phyloP scores from a whole-genome alignment of 2,888 invertebrate species.

The Bimastos eiseni region DNA sequence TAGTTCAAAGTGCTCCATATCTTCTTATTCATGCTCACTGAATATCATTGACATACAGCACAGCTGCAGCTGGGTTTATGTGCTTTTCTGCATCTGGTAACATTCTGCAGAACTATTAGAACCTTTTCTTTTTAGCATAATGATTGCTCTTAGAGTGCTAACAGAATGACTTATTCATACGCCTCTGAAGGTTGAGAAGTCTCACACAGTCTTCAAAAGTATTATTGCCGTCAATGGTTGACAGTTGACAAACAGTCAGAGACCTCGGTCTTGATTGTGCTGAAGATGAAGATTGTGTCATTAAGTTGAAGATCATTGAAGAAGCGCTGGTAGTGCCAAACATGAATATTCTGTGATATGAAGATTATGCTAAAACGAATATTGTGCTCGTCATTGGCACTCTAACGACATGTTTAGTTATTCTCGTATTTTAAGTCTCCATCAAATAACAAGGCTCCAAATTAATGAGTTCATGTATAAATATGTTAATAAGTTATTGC shows the following conservation, averaged over 20 bases:
- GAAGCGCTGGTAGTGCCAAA: too few species aligned
- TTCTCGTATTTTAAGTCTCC: too few species aligned
- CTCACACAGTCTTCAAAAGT: not conserved
- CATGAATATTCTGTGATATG: too few species aligned
- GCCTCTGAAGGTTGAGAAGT: not conserved
- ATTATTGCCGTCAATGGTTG: not conserved
- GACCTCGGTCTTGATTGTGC: not conserved
- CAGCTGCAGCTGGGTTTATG: not conserved
- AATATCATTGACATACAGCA: not conserved
- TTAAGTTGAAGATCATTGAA: too few species aligned
- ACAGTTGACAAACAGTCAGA: not conserved
- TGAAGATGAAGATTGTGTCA: not conserved
- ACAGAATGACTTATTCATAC: not conserved
- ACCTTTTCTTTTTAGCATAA: not conserved
- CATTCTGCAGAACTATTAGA: not conserved
- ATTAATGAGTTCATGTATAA: too few species aligned
- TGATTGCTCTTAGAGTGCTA: not conserved
- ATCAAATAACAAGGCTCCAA: too few species aligned
- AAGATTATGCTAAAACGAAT: too few species aligned
- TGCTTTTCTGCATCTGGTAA: not conserved
- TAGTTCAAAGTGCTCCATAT: constrained; percentile 1
- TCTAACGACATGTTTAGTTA: too few species aligned
- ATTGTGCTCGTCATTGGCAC: too few species aligned
- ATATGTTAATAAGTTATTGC: too few species aligned
- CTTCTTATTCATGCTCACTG: not conserved